Evolutionary conservation across 2,888 invertebrate genomes (phyloP).

Genomic region (Nezara viridula): DNA sequence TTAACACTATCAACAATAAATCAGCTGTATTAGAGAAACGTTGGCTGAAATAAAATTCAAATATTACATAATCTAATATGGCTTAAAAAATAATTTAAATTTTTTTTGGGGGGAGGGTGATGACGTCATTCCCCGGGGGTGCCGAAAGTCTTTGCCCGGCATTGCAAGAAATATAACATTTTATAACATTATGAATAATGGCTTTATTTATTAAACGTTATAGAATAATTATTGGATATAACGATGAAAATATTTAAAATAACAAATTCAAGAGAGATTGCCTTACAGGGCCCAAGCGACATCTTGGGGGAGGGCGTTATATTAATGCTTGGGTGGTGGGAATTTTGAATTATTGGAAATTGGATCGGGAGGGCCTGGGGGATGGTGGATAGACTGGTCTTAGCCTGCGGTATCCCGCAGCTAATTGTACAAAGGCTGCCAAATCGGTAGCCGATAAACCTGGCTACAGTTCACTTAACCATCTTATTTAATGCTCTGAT

Average conservation of each 20-base stretch:
- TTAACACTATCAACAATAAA: no score
- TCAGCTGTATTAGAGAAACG: no score
- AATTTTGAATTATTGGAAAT: constrained; percentile 31
- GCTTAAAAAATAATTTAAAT: no score
- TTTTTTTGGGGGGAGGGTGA: no score
- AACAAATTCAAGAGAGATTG: background rate
- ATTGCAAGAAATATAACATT: no score
- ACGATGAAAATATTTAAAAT: background rate
- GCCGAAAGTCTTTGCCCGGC: no score
- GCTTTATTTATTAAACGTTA: no score
- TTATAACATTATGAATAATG: no score
- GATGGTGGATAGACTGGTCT: constrained; percentile 17
- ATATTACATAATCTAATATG: no score
- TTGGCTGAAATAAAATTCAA: no score
- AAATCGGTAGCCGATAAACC: constrained; percentile 56
- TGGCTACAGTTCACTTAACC: constrained; percentile 25
- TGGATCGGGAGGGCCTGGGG: background rate
- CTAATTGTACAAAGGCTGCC: constrained; percentile 44
- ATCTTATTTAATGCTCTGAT: constrained; percentile 27
- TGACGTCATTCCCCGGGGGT: no score
- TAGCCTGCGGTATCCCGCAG: constrained; percentile 12
- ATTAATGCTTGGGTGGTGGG: constrained; percentile 8
- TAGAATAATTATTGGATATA: background rate
- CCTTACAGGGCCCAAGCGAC: background rate
- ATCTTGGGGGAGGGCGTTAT: background rate